Evolutionary conservation across 2,797 vertebrate species (phyloP), one percentile per base, ranked within the genome.

Genomic region (Synaphobranchus kaupii): DNA sequence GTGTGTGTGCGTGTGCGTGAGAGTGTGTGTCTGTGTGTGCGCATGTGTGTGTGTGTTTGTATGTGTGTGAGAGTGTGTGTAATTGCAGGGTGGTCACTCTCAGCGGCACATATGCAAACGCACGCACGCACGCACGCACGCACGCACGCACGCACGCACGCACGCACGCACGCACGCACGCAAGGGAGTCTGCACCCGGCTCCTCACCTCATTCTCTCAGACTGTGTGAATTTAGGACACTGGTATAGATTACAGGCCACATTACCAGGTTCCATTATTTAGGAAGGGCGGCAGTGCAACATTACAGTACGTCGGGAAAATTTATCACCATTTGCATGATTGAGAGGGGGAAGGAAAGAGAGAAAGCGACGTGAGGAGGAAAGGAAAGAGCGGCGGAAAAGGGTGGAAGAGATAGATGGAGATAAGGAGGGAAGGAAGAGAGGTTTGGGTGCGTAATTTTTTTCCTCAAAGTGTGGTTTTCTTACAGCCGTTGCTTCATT

Each of bases 221-320:
- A 68, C 47, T 50, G 68, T 50, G 78, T 83, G 84, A 82, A 63
- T 60, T 86, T 31, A 3, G 80, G n/a, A 78, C 85, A 76, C 68
- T 13, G 44, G 54, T 13, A 17, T 25, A 52, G 60, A 71, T 15
- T 84, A 68, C 54, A 47, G 66, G 60, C 20, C 34, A 25, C 80
- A 50, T 87, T 87, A 56, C 47, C 39, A 34, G 86, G 48, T 58
- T 84, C 20, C 82, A 84, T 86, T 86, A 76, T 54, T 80, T 44
- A 58, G 28, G 54, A 60, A 78, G 76, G 80, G 50, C 63, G 73
- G 52, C 87, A 68, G 78, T 52, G 87, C 22, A 80, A 66, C 66
- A 39, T 84, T 80, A 86, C 82, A 54, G 50, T 47, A 44, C 31
- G 9, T 31, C 47, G 15, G 6, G 17, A 60, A 34, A 52, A 54